Conservation (phyloP, 2,113 vertebrate genomes). For the Propithecus coquereli region DNA sequence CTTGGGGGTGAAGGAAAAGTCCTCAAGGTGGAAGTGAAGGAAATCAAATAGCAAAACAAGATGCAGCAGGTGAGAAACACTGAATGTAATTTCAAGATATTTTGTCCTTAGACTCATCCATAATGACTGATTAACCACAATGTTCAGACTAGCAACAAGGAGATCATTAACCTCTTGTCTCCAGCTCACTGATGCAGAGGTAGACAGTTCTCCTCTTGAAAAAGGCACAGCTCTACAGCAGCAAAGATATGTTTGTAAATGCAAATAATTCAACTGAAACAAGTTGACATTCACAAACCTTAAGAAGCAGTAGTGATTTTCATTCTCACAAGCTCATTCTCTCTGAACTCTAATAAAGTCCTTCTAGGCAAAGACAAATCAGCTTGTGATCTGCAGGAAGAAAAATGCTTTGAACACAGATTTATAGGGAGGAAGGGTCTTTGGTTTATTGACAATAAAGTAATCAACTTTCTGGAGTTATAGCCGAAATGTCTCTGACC, state of each 20-base stretch:
- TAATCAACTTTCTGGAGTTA: background rate
- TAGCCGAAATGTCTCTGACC: background rate
- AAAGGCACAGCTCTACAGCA: background rate
- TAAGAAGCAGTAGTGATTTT: background rate
- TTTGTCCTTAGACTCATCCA: background rate
- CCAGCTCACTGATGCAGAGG: background rate
- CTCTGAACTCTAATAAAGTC: background rate
- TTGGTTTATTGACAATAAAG: background rate
- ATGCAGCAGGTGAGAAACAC: background rate
- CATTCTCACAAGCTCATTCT: background rate
- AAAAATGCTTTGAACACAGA: background rate
- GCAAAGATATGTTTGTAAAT: background rate
- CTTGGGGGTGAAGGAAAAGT: background rate
- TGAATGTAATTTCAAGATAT: background rate
- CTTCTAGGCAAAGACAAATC: background rate
- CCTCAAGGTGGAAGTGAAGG: background rate
- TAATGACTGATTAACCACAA: background rate
- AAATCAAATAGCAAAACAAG: background rate
- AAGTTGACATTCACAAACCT: background rate
- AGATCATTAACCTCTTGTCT: background rate
- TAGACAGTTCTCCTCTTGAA: background rate
- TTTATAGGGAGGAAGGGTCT: background rate
- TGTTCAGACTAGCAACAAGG: background rate
- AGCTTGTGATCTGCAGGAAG: background rate
- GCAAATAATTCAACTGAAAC: background rate